These are phyloP conservation scores for Megalonaias nervosa DNA, from an alignment of 1,140 invertebrate genomes.

Conservation along the genomic window DNA sequence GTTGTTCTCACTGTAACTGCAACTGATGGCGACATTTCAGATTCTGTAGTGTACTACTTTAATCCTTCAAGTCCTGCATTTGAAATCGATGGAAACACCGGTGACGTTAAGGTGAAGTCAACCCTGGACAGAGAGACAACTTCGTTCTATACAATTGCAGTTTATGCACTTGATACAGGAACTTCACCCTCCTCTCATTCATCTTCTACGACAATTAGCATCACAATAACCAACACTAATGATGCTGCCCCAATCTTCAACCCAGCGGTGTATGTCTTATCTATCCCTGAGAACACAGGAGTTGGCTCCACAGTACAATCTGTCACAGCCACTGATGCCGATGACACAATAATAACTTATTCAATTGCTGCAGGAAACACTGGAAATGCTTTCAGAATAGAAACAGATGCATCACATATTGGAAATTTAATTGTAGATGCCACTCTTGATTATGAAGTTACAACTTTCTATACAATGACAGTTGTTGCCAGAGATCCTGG, in stretches of 20 bases:
- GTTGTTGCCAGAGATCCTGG: too few relatives aligned
- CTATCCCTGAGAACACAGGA: slow-evolving; percentile 29
- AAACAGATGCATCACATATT: slow-evolving; percentile 5
- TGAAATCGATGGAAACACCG: slow-evolving; percentile 32
- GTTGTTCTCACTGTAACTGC: slow-evolving; percentile 32
- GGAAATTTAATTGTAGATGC: slow-evolving; percentile 71
- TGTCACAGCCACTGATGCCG: slow-evolving; percentile 14
- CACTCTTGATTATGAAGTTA: slow-evolving; percentile 85
- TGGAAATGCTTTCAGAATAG: slow-evolving; percentile 24
- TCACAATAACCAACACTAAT: slow-evolving; percentile 47
- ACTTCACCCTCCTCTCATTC: slow-evolving; percentile 16
- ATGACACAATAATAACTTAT: slow-evolving; percentile 12
- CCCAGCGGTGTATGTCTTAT: slow-evolving; percentile 14
- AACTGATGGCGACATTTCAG: slow-evolving; percentile 32
- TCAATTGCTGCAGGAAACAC: slow-evolving; percentile 16
- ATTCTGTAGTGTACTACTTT: slow-evolving; percentile 28
- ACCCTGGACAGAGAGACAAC: slow-evolving; percentile 38
- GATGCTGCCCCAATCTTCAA: slow-evolving; percentile 54
- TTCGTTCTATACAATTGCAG: slow-evolving; percentile 32
- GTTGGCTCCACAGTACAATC: slow-evolving; percentile 30
- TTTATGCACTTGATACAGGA: slow-evolving; percentile 46
- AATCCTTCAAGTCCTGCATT: slow-evolving; percentile 9
- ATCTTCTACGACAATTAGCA: slow-evolving; percentile 36
- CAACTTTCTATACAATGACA: too few relatives aligned
- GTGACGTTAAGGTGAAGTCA: slow-evolving; percentile 23